These are phyloP conservation scores for Platysternon megacephalum DNA, from an alignment of 2,113 vertebrate species.

Conservation along the genomic window DNA sequence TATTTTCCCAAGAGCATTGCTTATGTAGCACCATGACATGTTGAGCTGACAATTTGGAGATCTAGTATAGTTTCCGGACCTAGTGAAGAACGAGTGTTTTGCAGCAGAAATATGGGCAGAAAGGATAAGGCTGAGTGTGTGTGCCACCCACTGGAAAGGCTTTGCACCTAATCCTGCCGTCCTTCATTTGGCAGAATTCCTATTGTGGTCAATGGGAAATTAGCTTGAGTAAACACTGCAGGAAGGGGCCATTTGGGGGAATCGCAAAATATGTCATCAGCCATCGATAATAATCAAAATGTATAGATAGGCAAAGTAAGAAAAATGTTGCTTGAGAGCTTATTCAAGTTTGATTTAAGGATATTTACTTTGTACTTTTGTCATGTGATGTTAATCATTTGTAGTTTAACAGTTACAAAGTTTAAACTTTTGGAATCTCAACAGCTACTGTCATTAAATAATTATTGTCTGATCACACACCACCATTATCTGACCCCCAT, in stretches of 20 bases:
- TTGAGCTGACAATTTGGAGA: not conserved
- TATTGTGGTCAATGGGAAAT: not conserved
- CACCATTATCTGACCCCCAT: too few relatives aligned
- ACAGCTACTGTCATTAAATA: too few relatives aligned
- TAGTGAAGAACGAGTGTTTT: not conserved
- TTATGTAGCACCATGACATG: not conserved
- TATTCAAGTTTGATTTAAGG: too few relatives aligned
- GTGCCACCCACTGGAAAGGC: not conserved
- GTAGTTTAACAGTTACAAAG: too few relatives aligned
- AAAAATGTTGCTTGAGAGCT: too few relatives aligned
- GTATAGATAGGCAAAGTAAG: too few relatives aligned
- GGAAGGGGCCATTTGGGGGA: not conserved
- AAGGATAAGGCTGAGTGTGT: not conserved
- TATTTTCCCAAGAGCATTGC: not conserved
- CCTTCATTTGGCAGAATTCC: not conserved
- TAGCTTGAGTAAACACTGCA: not conserved
- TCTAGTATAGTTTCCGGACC: not conserved
- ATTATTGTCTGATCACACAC: too few relatives aligned
- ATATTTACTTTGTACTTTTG: too few relatives aligned
- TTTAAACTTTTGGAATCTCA: too few relatives aligned
- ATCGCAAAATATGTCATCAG: accelerated
- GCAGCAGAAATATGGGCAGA: not conserved
- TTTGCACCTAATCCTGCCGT: not conserved
- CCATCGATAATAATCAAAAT: not conserved
- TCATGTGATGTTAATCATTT: not conserved